Conservation (phyloP, 2,797 vertebrate genomes). For the Takifugu ocellatus region DNA sequence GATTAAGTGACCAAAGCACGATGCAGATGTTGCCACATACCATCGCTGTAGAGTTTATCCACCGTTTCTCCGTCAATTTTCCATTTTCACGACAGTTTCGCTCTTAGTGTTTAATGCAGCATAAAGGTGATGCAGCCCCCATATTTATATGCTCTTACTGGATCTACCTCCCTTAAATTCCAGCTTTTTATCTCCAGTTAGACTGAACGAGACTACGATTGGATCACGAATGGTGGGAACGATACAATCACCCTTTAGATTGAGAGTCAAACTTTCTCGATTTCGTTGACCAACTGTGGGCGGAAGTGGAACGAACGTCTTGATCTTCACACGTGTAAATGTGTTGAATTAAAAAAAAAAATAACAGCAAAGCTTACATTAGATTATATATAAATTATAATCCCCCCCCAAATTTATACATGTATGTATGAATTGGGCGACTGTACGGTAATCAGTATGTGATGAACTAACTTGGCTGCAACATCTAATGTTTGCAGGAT, state of each 20-base stretch:
- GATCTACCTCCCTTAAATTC: conserved; percentile 46
- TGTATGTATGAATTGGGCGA: background rate
- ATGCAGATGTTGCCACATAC: conserved; percentile 24
- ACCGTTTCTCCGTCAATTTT: conserved; percentile 49
- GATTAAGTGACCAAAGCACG: conserved; percentile 61
- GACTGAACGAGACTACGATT: conserved; percentile 16
- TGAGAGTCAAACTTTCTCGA: no score
- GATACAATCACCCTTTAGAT: no score
- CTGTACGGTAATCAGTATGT: no score
- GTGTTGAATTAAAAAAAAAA: conserved; percentile 6
- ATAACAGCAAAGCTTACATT: background rate
- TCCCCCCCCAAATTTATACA: background rate
- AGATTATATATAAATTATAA: conserved; percentile 8
- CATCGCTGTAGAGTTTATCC: conserved; percentile 39
- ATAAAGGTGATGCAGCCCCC: conserved; percentile 32
- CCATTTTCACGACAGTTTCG: conserved; percentile 40
- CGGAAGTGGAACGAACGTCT: no score
- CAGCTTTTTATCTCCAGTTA: conserved; percentile 12
- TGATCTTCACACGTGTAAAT: no score
- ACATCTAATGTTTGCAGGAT: conserved; percentile 47
- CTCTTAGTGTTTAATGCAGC: conserved; percentile 55
- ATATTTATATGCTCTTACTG: conserved; percentile 35
- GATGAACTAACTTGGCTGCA: conserved; percentile 29
- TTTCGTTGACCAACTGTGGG: no score
- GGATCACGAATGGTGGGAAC: conserved; percentile 4